Conservation (phyloP, 2,113 vertebrate genomes). For the Cyprinodon tularosa region DNA sequence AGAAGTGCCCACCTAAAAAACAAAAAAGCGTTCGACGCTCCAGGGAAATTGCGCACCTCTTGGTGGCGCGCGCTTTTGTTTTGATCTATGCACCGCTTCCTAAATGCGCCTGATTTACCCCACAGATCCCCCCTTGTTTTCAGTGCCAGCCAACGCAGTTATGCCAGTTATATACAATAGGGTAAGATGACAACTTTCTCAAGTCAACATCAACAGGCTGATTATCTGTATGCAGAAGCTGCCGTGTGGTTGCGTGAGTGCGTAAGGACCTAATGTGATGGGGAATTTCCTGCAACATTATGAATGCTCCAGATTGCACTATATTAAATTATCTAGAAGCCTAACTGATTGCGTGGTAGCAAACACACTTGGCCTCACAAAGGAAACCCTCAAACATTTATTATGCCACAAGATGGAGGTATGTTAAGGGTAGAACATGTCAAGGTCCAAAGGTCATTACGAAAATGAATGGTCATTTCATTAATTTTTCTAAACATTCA, state of each 20-base stretch:
- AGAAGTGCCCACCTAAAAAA: constrained; percentile 29
- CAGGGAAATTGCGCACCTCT: constrained; percentile 49
- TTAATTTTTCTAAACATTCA: too few species aligned
- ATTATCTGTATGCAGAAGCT: constrained; percentile 4
- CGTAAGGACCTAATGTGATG: constrained; percentile 12
- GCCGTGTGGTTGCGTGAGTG: background rate
- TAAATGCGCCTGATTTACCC: constrained; percentile 39
- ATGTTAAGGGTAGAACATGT: too few species aligned
- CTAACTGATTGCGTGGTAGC: background rate
- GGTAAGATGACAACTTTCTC: constrained; percentile 7
- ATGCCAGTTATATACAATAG: constrained; percentile 57
- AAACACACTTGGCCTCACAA: background rate
- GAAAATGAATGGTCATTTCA: too few species aligned
- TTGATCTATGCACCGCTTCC: constrained; percentile 26
- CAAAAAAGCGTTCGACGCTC: background rate
- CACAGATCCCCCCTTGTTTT: constrained; percentile 41
- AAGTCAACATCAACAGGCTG: constrained; percentile 10
- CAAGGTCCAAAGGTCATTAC: too few species aligned
- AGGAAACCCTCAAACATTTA: background rate
- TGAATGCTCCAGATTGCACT: constrained; percentile 3
- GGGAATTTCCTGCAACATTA: constrained; percentile 10
- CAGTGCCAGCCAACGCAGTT: constrained; percentile 32
- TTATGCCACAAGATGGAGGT: background rate
- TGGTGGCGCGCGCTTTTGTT: constrained; percentile 17
- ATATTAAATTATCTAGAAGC: constrained; percentile 15